Evolutionary conservation across 2,888 invertebrate genomes (phyloP), one percentile per base, ranked within the genome.

Genomic region (Limenitis camilla): DNA sequence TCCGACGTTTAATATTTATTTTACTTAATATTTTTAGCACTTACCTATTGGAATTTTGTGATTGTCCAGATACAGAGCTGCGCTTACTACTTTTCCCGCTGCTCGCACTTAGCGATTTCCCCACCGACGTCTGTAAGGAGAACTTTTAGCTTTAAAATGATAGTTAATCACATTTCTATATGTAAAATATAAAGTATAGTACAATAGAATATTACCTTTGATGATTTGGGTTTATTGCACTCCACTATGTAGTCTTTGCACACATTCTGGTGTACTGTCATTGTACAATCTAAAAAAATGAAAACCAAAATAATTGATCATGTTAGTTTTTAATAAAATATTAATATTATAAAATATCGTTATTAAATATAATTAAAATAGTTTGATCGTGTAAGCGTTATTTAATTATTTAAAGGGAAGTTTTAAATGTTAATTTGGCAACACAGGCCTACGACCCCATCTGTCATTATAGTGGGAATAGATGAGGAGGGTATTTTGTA

Each of bases 201-300:
- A 45, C 2, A 45, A 38, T 9, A 8, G 6, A 28, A 29, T 5
- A 38, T 45, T 71, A 90, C 91, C 89, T 91, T 91, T 43, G 90
- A 89, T 48, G 88, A 77, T 81, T 91, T 93, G 46, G 91, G 90
- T 74, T 94, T 93, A 62, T 91, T 92, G 78, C 96, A 97, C 69
- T 95, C 94, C 48, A 91, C 86, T 61, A 95, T 92, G 84, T 95
- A 94, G 74, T 97, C 97, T 78, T 96, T 96, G 78, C 96, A 96
- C 30, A 92, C 91, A 74, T 92, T 93, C 72, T 96, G 94, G 78
- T 96, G 96, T 46, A 96, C 94, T 48, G 93, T 94, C 64, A 93
- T 92, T 61, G 94, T 92, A 79, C 96, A 97, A 82, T 92, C 96
- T 96, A 87, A 52, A 81, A 82, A 45, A 6, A 19, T 19, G 1